Evolutionary conservation across 2,888 invertebrate species (phyloP).

Genomic region (Chloroclystis v-ata): DNA sequence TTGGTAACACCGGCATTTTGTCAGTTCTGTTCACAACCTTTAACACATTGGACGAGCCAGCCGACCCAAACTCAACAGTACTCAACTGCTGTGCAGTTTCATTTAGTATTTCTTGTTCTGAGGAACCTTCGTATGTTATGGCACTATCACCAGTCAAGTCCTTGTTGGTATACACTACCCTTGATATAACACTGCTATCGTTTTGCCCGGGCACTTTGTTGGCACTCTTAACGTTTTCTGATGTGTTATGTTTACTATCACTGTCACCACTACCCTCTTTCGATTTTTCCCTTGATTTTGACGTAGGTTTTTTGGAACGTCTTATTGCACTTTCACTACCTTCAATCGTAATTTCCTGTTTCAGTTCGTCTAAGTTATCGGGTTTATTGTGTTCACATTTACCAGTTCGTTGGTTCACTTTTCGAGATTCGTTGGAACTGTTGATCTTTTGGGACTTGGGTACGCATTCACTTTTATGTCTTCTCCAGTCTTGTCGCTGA

Average conservation of each 20-base stretch:
- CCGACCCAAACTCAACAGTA: slow-evolving; percentile 51
- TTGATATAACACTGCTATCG: slow-evolving; percentile 66
- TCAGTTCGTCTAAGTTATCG: slow-evolving; percentile 28
- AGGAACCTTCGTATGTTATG: slow-evolving; percentile 82
- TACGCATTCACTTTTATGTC: slow-evolving; percentile 82
- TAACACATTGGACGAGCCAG: slow-evolving; percentile 49
- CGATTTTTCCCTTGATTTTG: slow-evolving; percentile 48
- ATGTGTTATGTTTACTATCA: slow-evolving; percentile 52
- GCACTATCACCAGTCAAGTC: slow-evolving; percentile 63
- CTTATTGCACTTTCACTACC: slow-evolving; percentile 42
- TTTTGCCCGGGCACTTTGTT: slow-evolving; percentile 32
- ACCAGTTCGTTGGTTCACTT: slow-evolving; percentile 42
- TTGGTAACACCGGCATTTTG: slow-evolving; percentile 72
- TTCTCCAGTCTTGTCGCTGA: slow-evolving; percentile 88
- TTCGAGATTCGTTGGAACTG: slow-evolving; percentile 44
- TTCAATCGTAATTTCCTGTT: slow-evolving; percentile 33
- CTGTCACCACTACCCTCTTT: slow-evolving; percentile 48
- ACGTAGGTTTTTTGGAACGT: slow-evolving; percentile 49
- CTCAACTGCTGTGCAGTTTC: slow-evolving; percentile 76
- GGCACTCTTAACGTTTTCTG: slow-evolving; percentile 41
- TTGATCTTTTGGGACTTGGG: slow-evolving; percentile 59
- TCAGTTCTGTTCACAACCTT: slow-evolving; percentile 48
- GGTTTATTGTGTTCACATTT: slow-evolving; percentile 40
- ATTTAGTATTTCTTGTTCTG: slow-evolving; percentile 82
- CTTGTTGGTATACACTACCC: slow-evolving; percentile 66